Conservation (phyloP, 2,113 vertebrate species). For the Engystomops pustulosus region DNA sequence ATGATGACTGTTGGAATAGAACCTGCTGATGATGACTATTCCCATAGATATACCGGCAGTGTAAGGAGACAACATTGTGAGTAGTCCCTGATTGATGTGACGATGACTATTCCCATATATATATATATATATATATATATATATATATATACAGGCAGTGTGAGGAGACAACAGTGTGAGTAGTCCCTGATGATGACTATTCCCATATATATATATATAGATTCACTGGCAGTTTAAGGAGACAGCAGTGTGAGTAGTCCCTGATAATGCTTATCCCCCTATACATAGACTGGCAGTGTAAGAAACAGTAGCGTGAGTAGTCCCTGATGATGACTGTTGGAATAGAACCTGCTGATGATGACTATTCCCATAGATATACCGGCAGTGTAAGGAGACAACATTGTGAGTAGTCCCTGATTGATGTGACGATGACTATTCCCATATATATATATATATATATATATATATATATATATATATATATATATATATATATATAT, state of each 20-base stretch:
- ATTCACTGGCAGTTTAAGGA: not conserved
- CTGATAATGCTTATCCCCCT: too few species aligned
- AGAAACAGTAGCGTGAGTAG: too few species aligned
- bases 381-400: too few species aligned
- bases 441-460: not conserved
- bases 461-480: not conserved
- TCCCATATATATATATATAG: too few species aligned
- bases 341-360: not conserved
- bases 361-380: not conserved
- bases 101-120: not conserved
- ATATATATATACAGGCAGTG: not conserved
- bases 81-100: not conserved
- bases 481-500: too few species aligned
- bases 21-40: not conserved
- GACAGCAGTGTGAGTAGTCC: not conserved
- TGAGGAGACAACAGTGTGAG: not conserved
- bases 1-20: not conserved
- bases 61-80: too few species aligned
- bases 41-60: not conserved
- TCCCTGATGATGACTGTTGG: not conserved
- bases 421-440: not conserved
- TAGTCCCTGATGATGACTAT: not conserved
- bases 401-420: not conserved
- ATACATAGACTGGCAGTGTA: too few species aligned
- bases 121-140: not conserved